Evolutionary conservation across 1,140 invertebrate genomes (phyloP).

Genomic region (Drosophila nannoptera): DNA sequence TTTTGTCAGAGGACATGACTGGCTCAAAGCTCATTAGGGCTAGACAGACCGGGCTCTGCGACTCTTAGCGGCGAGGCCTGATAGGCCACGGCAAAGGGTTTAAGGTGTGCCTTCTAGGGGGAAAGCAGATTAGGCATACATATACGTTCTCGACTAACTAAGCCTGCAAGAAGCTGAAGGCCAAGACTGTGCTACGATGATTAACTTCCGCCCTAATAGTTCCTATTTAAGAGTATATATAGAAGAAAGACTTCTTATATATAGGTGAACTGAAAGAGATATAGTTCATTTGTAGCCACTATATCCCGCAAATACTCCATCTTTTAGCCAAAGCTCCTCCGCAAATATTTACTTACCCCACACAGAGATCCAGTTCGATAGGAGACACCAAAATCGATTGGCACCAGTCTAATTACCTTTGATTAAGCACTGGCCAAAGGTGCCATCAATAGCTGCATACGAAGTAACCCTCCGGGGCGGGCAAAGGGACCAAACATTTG

Average conservation of each 20-base stretch:
- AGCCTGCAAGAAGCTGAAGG: no score
- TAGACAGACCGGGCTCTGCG: not conserved
- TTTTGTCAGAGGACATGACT: slow-evolving; percentile 32
- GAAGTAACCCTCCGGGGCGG: slow-evolving; percentile 45
- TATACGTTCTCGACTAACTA: no score
- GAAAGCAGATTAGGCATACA: not conserved
- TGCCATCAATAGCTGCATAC: slow-evolving; percentile 48
- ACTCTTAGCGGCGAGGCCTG: no score
- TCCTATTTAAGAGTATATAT: no score
- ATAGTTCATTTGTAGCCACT: no score
- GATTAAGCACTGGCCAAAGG: slow-evolving; percentile 65
- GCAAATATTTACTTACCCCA: not conserved
- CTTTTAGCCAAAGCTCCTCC: not conserved
- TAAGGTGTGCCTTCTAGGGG: not conserved
- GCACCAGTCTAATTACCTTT: slow-evolving; percentile 71
- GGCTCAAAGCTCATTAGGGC: slow-evolving; percentile 62
- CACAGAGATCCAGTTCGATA: not conserved
- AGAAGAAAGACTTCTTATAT: no score
- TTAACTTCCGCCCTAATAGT: no score
- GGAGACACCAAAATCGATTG: slow-evolving; percentile 39
- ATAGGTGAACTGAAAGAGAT: no score
- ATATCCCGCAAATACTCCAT: not conserved
- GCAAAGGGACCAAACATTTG: slow-evolving; percentile 57
- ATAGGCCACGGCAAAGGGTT: not conserved
- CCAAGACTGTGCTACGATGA: no score